Evolutionary conservation across 2,797 vertebrate genomes (phyloP).

Genomic region (Saguinus oedipus): DNA sequence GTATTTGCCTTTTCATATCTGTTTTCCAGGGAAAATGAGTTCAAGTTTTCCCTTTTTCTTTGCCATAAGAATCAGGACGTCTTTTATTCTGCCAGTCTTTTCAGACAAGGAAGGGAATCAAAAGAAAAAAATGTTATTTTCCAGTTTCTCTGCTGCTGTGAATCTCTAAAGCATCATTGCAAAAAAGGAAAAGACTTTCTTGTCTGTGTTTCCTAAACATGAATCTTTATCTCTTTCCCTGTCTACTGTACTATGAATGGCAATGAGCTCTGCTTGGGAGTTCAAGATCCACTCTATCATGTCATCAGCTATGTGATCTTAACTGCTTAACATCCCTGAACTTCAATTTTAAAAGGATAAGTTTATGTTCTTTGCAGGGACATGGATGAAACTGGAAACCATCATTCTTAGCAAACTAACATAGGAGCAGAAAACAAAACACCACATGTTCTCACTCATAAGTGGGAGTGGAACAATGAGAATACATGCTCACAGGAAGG

Average conservation of each 20-base stretch:
- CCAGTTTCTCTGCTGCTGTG: background rate
- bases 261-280: background rate
- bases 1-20: background rate
- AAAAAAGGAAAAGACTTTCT: background rate
- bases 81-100: background rate
- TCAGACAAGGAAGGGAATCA: background rate
- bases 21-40: background rate
- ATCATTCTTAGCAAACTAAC: too few relatives aligned
- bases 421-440: too few relatives aligned
- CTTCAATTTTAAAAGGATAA: background rate
- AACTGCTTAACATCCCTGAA: background rate
- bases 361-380: too few relatives aligned
- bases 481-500: too few relatives aligned
- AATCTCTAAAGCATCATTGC: background rate
- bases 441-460: too few relatives aligned
- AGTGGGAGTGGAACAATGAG: too few relatives aligned
- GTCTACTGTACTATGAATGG: background rate
- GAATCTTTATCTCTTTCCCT: background rate
- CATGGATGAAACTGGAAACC: too few relatives aligned
- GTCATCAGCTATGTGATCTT: background rate
- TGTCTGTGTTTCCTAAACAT: background rate
- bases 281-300: background rate
- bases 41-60: background rate
- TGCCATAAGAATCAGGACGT: background rate
- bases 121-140: background rate